Conservation (phyloP, 2,888 invertebrate genomes). For the Microdon myrmicae region DNA sequence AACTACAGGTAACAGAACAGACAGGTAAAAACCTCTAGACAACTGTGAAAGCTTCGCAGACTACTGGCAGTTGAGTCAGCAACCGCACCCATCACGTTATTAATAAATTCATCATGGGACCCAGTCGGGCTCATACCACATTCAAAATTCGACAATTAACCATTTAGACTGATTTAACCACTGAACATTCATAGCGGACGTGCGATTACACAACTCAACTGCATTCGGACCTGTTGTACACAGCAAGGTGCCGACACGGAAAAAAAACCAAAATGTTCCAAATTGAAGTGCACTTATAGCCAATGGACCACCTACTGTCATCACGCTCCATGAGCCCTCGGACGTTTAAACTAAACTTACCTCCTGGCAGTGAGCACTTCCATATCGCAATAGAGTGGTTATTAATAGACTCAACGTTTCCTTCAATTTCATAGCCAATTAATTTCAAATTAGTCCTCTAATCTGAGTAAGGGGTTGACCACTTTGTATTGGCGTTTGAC, state of each 20-base stretch:
- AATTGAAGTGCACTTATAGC: conserved; percentile 37
- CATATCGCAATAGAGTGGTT: conserved; percentile 55
- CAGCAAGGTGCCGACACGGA: conserved; percentile 13
- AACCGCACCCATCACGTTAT: conserved; percentile 43
- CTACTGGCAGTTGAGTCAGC: no score
- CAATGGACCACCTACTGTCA: conserved; percentile 46
- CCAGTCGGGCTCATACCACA: conserved; percentile 35
- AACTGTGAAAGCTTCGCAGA: no score
- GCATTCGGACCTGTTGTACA: conserved; percentile 44
- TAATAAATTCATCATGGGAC: conserved; percentile 44
- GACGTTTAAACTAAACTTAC: conserved; percentile 8
- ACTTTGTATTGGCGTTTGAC: no score
- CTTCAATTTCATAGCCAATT: conserved; percentile 63
- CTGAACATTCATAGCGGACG: conserved; percentile 7
- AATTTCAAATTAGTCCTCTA: conserved; percentile 64
- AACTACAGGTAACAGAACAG: no score
- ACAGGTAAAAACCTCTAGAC: no score
- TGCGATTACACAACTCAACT: conserved; percentile 34
- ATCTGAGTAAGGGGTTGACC: conserved; percentile 58
- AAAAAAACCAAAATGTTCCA: conserved; percentile 1
- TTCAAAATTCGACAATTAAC: conserved; percentile 48
- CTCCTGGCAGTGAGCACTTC: not conserved
- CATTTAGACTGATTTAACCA: conserved; percentile 29
- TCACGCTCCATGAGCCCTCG: conserved; percentile 37
- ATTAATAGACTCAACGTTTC: conserved; percentile 65